Percentiles rank a stretch among this genome's conserved stretches.
These are phyloP conservation scores for Synaphobranchus kaupii DNA, from an alignment of 2,797 vertebrate species.

Conservation along the genomic window DNA sequence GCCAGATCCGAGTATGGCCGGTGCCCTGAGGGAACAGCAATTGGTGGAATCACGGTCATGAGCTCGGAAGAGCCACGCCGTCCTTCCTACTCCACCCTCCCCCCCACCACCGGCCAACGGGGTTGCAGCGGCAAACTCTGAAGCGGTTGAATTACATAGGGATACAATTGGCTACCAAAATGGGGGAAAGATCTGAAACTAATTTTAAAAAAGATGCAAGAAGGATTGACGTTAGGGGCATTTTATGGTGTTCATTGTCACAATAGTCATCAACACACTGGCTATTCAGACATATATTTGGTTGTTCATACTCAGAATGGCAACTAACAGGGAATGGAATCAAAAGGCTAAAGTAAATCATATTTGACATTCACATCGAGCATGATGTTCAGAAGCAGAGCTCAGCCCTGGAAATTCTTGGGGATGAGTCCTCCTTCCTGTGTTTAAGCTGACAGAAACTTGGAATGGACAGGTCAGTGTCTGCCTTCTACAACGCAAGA, in stretches of 20 bases:
- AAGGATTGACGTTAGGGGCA: background rate
- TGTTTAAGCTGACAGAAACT: constrained; percentile 31
- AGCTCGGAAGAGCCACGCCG: too few species aligned
- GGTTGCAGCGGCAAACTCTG: too few species aligned
- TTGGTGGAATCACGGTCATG: too few species aligned
- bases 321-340: constrained; percentile 31
- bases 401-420: constrained; percentile 14
- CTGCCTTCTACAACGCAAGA: constrained; percentile 55
- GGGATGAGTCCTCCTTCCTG: constrained; percentile 39
- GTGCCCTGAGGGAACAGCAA: too few species aligned
- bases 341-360: constrained; percentile 19
- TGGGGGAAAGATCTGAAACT: too few species aligned
- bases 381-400: constrained; percentile 40
- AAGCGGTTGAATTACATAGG: too few species aligned
- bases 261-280: constrained; percentile 36
- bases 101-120: too few species aligned
- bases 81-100: too few species aligned
- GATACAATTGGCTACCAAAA: too few species aligned
- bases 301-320: constrained; percentile 40
- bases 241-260: background rate
- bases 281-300: constrained; percentile 44
- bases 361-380: constrained; percentile 48
- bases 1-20: too few species aligned
- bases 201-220: too few species aligned
- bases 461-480: constrained; percentile 44